A percentile compares a stretch with the other conserved stretches of the same genome.
Evolutionary conservation across 2,797 vertebrate genomes (phyloP).

Genomic region (Gymnodraco acuticeps): DNA sequence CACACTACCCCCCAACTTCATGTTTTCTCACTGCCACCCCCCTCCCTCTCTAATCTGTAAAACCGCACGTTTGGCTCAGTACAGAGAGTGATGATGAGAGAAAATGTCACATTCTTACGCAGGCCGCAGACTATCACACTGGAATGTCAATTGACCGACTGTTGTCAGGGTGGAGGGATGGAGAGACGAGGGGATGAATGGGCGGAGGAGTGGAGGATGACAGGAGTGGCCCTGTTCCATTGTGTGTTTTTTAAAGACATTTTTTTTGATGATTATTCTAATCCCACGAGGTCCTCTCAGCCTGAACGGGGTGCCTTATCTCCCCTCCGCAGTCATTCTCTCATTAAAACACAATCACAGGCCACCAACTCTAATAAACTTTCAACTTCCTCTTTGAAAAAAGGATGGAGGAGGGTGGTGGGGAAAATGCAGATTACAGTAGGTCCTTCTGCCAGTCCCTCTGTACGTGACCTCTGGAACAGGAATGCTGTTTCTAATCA

Average conservation of each 20-base stretch:
- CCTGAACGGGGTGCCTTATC: conserved; percentile 87
- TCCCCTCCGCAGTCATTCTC: conserved; percentile 86
- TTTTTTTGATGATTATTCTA: conserved; percentile 89
- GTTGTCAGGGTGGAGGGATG: conserved; percentile 34
- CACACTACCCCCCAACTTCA: conserved; percentile 29
- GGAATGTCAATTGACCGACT: conserved; percentile 71
- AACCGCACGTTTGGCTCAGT: conserved; percentile 59
- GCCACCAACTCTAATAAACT: conserved; percentile 92
- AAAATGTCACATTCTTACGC: conserved; percentile 70
- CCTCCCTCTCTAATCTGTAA: conserved; percentile 63
- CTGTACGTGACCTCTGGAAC: conserved; percentile 62
- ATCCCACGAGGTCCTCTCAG: conserved; percentile 84
- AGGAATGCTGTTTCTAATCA: conserved; percentile 68
- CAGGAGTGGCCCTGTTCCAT: conserved; percentile 70
- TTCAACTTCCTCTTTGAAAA: conserved; percentile 84
- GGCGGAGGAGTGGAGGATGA: conserved; percentile 49
- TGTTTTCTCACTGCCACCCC: conserved; percentile 43
- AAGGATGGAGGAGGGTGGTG: conserved; percentile 15
- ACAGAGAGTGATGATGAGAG: conserved; percentile 52
- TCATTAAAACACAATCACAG: conserved; percentile 96
- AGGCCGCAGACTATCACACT: conserved; percentile 57
- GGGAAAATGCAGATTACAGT: conserved; percentile 85
- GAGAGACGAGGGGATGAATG: conserved; percentile 56
- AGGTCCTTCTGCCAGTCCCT: conserved; percentile 71
- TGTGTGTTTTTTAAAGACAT: conserved; percentile 85